Base-by-base conservation (phyloP, 1,140 invertebrate genomes). In the Drosophila burlai region DNA sequence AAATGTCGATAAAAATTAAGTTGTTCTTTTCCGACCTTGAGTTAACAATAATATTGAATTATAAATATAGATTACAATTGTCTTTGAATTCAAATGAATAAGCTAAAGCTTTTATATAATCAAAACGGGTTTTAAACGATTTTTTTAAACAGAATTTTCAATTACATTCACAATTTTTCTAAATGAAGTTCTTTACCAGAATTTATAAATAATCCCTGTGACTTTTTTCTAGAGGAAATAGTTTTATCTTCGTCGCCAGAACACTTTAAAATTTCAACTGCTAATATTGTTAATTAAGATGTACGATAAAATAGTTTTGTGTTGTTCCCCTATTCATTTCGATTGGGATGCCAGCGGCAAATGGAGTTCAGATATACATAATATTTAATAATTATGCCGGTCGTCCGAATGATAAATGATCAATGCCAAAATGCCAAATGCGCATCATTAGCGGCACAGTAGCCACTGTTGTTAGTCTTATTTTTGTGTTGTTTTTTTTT, bases 361-460 rank as follows among this genome's bases (percentile, higher is more conserved):
- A 60, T 21, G 26, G 21, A 80, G 87, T 76, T 86, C 83, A 86
- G 65, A 82, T 85, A 74, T 54, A 7, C 6, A 57, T 57, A 57
- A 57, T 57, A 57, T 86, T 86, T 60, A 46, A 87, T 86, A 86
- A 86, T 86, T 87, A 86, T 80, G 64, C 62, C 62, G 63, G 57
- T 52, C 40, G 11, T 18, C 21, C n/a, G 29, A 46, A 77, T 77
- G 74, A 83, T 86, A 83, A 86, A 87, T 87, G 76, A 83, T 86
- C 72, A 73, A 66, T 76, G 79, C 61, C 73, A 66, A 73, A 73
- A 84, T 84, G 73, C 79, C 83, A 77, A 78, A 78, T 85, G 82
- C 67, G 58, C 82, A 78, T 83, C 83, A 83, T 80, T 83, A 82
- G 66, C 62, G 42, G 46, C 61, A 68, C 59, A 49, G 57, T 77